Evolutionary conservation across 1,140 invertebrate genomes (phyloP).

Genomic region (Nylanderia fulva): DNA sequence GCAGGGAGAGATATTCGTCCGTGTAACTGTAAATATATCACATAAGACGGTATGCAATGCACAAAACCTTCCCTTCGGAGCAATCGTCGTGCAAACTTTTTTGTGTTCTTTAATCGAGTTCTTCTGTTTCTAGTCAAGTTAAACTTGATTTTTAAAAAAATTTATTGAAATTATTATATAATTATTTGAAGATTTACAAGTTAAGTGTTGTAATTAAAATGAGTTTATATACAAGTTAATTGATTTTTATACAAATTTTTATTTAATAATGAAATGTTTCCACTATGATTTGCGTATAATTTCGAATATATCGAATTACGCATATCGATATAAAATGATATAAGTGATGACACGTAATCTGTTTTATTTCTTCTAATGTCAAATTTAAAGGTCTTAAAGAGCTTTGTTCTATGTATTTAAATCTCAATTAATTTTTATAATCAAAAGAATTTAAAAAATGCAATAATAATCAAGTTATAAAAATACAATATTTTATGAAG

Average conservation of each 20-base stretch:
- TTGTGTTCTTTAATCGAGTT: slow-evolving; percentile 2
- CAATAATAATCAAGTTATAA: not conserved
- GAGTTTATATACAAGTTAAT: not conserved
- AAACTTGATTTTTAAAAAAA: not conserved
- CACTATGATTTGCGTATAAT: not conserved
- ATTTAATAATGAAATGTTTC: not conserved
- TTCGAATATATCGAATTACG: not conserved
- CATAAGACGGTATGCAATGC: not conserved
- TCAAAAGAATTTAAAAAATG: not conserved
- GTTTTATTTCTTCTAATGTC: not conserved
- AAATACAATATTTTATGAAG: not conserved
- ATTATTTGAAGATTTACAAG: not conserved
- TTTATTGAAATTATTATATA: too few species aligned
- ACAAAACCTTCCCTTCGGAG: slow-evolving; percentile 22
- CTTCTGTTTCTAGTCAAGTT: not conserved
- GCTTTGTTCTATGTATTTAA: too few species aligned
- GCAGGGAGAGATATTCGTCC: slow-evolving; percentile 65
- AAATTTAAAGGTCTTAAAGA: too few species aligned
- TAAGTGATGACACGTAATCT: not conserved
- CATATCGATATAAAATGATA: not conserved
- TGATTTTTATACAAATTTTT: not conserved
- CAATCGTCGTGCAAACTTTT: slow-evolving; percentile 4
- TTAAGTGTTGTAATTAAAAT: not conserved
- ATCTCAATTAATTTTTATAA: too few species aligned
- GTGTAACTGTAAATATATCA: slow-evolving; percentile 59